Evolutionary conservation across 1,140 invertebrate genomes (phyloP), one percentile per base, ranked within the genome.

Genomic region (Archivesica marissinica): DNA sequence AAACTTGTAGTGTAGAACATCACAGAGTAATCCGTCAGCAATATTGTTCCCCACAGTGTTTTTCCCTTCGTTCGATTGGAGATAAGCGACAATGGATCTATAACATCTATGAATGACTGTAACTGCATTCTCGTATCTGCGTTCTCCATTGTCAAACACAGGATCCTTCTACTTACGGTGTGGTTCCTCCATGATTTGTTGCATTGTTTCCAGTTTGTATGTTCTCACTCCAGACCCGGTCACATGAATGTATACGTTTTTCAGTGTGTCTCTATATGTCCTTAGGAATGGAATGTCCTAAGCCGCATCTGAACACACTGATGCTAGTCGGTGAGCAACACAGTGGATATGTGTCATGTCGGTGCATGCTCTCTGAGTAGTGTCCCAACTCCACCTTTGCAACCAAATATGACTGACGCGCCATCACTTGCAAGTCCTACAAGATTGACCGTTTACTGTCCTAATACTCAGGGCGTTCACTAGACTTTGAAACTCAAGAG

Each of bases 1-100:
- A 33, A 75, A 75, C 52, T 75, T 75, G 38, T 33, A 75, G 11
- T 75, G 47, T 11, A 54, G 23, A 2, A 75, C 52, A 17, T 75
- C 47, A 9, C 33, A 54, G 9, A 54, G 23, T 15, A 75, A 30
- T 17, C 72, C 72, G 1, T 75, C 52, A 17, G 72, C 28, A n/a
- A 75, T 75, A 2, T 17, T 17, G 25, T 75, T 35, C 1, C 72
- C 72, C 17, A 75, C 13, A n/a, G 72, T 52, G 28, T 75, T 75
- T 28, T 75, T 75, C 39, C 72, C 50, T 15, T 75, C 50, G 20
- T 75, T 75, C 11, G 50, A 74, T 4, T 50, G 39, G 2, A 74
- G 41, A 28, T 74, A 74, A 1, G 28, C n/a, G 2, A 75, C 68
- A 17, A 72, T 72, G 9, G 38, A 72, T 20, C 68, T 41, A 72